Base-by-base conservation (phyloP, 2,888 invertebrate genomes). In the Luperina nickerlii region DNA sequence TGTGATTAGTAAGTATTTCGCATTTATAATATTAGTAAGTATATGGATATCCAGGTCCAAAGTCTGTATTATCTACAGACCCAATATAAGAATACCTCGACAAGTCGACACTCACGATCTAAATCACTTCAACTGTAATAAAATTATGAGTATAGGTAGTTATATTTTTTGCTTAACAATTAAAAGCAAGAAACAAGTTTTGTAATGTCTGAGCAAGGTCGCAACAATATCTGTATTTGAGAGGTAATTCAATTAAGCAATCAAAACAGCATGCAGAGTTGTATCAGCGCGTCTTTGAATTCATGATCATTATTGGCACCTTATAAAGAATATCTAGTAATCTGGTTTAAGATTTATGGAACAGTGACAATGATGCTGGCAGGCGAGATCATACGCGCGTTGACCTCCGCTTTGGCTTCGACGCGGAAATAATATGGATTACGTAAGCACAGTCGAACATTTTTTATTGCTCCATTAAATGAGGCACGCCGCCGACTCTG, bases 401-500 rank as follows among this genome's bases (percentile, higher is more conserved):
- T 95, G 95, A 95, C 95, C 95, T 95, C 94, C 92, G 91, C 86
- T 90, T 93, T 92, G 91, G 94, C 94, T 93, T 92, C 92, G 94
- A 96, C 94, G 95, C 96, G 96, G 96, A 96, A 96, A 97, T 96
- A 96, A 95, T 95, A 95, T 93, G 94, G 94, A 95, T 96, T 96
- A 96, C 96, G 96, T 96, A 96, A 96, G 96, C 94, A 91, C 91
- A 95, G 96, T 95, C 96, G 96, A 96, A 96, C 95, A 95, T 96
- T 96, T 96, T 96, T 96, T 96, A 96, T 96, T 96, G 95, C 95
- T 94, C 95, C 93, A 96, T 96, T 96, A 96, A 96, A 96, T 95
- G 96, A 96, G 96, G 96, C 96, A 95, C 96, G 93, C 94, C 92
- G 94, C 92, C 93, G 92, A 90, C 92, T 91, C 90, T 94, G 96